Percentiles rank a stretch among this genome's conserved stretches.
These are phyloP conservation scores for Lophochroa leadbeateri DNA, from an alignment of 2,113 vertebrate genomes.

Conservation along the genomic window DNA sequence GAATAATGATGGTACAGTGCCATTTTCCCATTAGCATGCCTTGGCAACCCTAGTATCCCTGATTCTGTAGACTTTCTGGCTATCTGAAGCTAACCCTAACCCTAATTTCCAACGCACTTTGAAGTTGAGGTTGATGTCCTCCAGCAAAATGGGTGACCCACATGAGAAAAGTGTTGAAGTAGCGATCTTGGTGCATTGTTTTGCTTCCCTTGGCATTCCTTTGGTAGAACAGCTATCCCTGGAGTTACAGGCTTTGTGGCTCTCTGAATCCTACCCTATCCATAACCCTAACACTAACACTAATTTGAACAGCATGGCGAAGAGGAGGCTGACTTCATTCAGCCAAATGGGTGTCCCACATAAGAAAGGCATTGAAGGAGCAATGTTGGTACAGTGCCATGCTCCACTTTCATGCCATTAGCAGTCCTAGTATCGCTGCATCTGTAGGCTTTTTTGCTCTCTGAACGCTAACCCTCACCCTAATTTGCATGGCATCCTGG, in stretches of 20 bases:
- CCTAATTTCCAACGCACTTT: too few relatives aligned
- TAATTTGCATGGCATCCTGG: too few relatives aligned
- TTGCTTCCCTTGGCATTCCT: neutral
- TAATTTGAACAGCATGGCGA: neutral
- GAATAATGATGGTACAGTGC: too few relatives aligned
- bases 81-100: too few relatives aligned
- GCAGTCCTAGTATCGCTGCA: too few relatives aligned
- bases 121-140: too few relatives aligned
- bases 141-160: too few relatives aligned
- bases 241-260: neutral
- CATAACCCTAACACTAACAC: neutral
- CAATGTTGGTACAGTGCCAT: neutral
- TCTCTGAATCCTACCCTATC: neutral
- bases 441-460: neutral
- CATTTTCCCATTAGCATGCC: too few relatives aligned
- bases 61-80: too few relatives aligned
- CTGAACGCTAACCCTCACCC: neutral
- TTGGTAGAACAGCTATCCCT: accelerated
- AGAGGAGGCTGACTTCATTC: neutral
- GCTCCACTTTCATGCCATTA: neutral
- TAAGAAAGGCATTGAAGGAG: too few relatives aligned
- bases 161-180: neutral
- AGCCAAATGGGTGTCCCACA: neutral
- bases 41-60: too few relatives aligned
- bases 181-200: neutral